Conservation (phyloP, 2,888 invertebrate genomes). For the Caenorhabditis sp. region DNA sequence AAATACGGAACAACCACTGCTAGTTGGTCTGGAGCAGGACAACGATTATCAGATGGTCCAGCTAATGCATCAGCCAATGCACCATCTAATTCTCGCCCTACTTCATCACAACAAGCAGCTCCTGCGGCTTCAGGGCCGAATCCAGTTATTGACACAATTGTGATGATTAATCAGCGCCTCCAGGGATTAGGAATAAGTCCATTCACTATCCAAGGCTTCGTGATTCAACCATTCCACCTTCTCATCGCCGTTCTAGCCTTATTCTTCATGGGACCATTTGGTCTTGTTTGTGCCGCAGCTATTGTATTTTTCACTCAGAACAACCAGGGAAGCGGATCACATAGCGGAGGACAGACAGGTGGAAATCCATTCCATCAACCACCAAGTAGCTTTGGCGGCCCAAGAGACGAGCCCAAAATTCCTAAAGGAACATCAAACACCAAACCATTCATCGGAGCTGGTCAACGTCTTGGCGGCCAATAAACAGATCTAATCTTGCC, state of each 20-base stretch:
- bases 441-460: constrained; percentile 35
- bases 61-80: background rate
- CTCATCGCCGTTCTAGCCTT: constrained; percentile 23
- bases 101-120: background rate
- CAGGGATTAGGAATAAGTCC: constrained; percentile 28
- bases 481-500: constrained; percentile 7
- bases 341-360: background rate
- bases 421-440: constrained; percentile 9
- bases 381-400: constrained; percentile 5
- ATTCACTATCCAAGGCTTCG: constrained; percentile 25
- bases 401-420: background rate
- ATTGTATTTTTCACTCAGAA: constrained; percentile 39
- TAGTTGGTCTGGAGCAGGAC: constrained; percentile 26
- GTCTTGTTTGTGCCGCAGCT: constrained; percentile 25
- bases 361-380: constrained; percentile 10
- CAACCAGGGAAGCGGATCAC: constrained; percentile 8
- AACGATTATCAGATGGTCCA: constrained; percentile 12
- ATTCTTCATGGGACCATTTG: constrained; percentile 46
- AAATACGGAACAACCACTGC: constrained; percentile 21
- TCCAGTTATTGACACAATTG: constrained; percentile 5
- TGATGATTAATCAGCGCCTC: constrained; percentile 24
- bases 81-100: background rate
- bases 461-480: constrained; percentile 40
- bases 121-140: background rate
- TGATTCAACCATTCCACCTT: constrained; percentile 41